Conservation (phyloP, 2,797 vertebrate species). For the Choloepus didactylus region DNA sequence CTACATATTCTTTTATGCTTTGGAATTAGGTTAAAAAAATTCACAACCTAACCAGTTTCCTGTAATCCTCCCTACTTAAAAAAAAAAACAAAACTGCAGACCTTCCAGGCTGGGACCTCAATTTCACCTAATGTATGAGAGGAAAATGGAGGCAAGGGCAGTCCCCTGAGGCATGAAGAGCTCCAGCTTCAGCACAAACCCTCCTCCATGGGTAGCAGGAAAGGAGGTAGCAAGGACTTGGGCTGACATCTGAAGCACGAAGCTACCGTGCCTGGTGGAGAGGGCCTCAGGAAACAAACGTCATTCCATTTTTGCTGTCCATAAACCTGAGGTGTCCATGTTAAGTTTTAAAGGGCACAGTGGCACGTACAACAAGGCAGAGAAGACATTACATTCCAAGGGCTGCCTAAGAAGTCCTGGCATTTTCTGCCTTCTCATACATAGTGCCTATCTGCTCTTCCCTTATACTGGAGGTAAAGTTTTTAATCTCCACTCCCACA, state of each 20-base stretch:
- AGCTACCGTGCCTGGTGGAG: constrained; percentile 50
- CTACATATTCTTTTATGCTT: constrained; percentile 66
- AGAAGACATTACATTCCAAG: constrained; percentile 6
- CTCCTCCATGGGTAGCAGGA: constrained; percentile 59
- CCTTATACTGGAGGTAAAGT: background rate
- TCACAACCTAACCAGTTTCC: constrained; percentile 57
- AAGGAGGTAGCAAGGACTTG: constrained; percentile 75
- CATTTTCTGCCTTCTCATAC: constrained; percentile 65
- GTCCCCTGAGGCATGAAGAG: constrained; percentile 46
- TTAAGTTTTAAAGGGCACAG: constrained; percentile 65
- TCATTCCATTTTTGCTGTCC: constrained; percentile 47
- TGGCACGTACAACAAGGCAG: constrained; percentile 63
- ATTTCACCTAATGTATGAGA: background rate
- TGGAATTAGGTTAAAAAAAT: constrained; percentile 66
- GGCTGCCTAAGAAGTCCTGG: constrained; percentile 30
- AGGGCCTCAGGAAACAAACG: constrained; percentile 61
- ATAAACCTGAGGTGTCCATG: constrained; percentile 69
- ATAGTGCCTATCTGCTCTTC: constrained; percentile 45
- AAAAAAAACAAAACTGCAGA: background rate
- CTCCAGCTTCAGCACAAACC: constrained; percentile 22
- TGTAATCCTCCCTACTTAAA: background rate
- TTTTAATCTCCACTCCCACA: constrained; percentile 30
- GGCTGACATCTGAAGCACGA: constrained; percentile 65
- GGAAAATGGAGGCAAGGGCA: constrained; percentile 24
- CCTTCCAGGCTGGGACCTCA: constrained; percentile 45